Evolutionary conservation across 2,888 invertebrate genomes (phyloP).

Genomic region (Noctua janthe): DNA sequence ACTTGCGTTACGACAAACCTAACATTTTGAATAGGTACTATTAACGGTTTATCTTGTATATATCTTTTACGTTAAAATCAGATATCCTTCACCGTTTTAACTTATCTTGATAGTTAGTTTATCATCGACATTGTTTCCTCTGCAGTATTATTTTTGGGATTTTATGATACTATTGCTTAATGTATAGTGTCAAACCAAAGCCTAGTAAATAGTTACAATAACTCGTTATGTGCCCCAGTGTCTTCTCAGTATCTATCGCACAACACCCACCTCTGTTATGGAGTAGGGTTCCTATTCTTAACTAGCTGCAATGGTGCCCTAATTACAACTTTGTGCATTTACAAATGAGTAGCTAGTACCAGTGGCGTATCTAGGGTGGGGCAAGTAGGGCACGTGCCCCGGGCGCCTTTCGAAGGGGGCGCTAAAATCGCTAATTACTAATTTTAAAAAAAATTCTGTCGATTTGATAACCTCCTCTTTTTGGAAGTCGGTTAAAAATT

Average conservation of each 20-base stretch:
- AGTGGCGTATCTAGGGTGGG: no score
- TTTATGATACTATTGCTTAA: background rate
- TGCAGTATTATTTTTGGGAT: background rate
- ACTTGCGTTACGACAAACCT: no score
- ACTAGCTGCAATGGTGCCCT: background rate
- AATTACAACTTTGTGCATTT: background rate
- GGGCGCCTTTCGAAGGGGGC: no score
- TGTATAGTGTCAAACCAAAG: background rate
- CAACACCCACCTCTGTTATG: background rate
- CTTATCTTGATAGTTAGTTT: constrained; percentile 14
- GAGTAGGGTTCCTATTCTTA: background rate
- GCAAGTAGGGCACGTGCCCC: no score
- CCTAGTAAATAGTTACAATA: background rate
- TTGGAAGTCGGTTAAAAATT: no score
- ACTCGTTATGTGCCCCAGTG: background rate
- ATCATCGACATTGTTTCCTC: constrained; percentile 12
- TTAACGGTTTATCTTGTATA: background rate
- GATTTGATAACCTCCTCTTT: no score
- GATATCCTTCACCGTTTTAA: constrained; percentile 14
- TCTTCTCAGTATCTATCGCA: background rate
- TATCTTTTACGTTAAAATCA: background rate
- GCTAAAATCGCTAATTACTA: no score
- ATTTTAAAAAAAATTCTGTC: no score
- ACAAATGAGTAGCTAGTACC: background rate
- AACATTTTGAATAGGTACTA: background rate